Conservation (phyloP, 2,888 invertebrate genomes). For the Herminia tarsipennalis region DNA sequence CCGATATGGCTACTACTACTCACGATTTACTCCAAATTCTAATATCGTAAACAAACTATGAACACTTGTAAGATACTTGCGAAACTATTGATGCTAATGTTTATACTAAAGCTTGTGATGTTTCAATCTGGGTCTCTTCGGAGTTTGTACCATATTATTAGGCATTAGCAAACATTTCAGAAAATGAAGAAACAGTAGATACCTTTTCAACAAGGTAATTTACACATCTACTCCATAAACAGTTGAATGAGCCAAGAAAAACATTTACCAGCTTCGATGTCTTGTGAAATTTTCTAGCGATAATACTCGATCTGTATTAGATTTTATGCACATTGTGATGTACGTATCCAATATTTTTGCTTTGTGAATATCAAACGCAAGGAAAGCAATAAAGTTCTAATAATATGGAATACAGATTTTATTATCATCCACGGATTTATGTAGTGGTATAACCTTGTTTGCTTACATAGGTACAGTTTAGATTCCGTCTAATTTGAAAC, state of each 20-base stretch:
- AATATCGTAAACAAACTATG: slow-evolving; percentile 29
- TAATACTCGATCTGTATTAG: background rate
- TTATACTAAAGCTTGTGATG: slow-evolving; percentile 15
- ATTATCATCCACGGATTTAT: background rate
- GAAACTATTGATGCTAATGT: slow-evolving; percentile 14
- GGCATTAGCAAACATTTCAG: slow-evolving; percentile 33
- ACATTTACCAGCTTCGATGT: slow-evolving; percentile 43
- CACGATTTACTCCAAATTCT: slow-evolving; percentile 3
- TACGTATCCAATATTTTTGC: slow-evolving; percentile 11
- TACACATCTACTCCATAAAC: slow-evolving; percentile 44
- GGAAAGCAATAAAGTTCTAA: background rate
- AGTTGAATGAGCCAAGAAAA: slow-evolving; percentile 54
- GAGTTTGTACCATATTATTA: slow-evolving; percentile 21
- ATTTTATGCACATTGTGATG: slow-evolving; percentile 11
- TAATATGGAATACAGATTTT: background rate
- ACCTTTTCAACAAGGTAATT: slow-evolving; percentile 48
- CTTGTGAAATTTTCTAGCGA: slow-evolving; percentile 41
- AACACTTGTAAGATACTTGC: slow-evolving; percentile 18
- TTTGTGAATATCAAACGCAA: slow-evolving; percentile 16
- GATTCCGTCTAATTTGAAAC: too few species aligned
- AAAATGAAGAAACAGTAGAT: slow-evolving; percentile 43
- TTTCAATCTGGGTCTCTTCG: slow-evolving; percentile 6
- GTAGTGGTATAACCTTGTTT: background rate
- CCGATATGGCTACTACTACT: too few species aligned
- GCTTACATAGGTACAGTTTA: too few species aligned